Evolutionary conservation across 1,140 invertebrate genomes (phyloP).

Genomic region (Cephus cinctus): DNA sequence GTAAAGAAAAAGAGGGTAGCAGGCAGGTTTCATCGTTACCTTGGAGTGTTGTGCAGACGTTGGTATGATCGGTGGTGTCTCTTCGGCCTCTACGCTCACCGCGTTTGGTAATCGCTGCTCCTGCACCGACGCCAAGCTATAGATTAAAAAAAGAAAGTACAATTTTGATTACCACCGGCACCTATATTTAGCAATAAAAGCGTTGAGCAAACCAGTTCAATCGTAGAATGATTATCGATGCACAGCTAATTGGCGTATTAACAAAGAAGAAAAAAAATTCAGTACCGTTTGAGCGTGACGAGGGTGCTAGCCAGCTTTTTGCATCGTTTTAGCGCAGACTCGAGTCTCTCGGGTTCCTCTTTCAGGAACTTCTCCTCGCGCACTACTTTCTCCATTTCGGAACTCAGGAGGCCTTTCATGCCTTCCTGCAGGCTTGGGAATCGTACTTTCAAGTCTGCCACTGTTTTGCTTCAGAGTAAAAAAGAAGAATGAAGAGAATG

Average conservation of each 20-base stretch:
- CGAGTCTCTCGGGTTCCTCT: slow-evolving; percentile 90
- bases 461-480: slow-evolving; percentile 73
- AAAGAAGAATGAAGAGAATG: slow-evolving; percentile 13
- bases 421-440: slow-evolving; percentile 88
- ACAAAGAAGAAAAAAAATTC: slow-evolving; percentile 4
- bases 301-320: slow-evolving; percentile 96
- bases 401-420: slow-evolving; percentile 82
- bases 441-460: slow-evolving; percentile 89
- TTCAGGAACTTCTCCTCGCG: slow-evolving; percentile 95
- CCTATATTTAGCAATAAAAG: slow-evolving; percentile 10
- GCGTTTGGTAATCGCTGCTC: slow-evolving; percentile 81
- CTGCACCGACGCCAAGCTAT: slow-evolving; percentile 90
- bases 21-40: slow-evolving; percentile 51
- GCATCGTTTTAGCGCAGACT: slow-evolving; percentile 86
- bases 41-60: slow-evolving; percentile 67
- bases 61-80: slow-evolving; percentile 64
- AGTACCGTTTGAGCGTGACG: slow-evolving; percentile 93
- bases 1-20: slow-evolving; percentile 2
- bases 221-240: slow-evolving; percentile 1
- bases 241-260: neutral
- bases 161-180: too few species aligned
- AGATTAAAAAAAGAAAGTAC: slow-evolving; percentile 21
- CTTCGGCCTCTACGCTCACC: slow-evolving; percentile 58
- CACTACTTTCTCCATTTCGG: slow-evolving; percentile 93
- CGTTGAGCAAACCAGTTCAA: slow-evolving; percentile 1